Conservation (phyloP, 2,888 invertebrate genomes). For the Polia nebulosa region DNA sequence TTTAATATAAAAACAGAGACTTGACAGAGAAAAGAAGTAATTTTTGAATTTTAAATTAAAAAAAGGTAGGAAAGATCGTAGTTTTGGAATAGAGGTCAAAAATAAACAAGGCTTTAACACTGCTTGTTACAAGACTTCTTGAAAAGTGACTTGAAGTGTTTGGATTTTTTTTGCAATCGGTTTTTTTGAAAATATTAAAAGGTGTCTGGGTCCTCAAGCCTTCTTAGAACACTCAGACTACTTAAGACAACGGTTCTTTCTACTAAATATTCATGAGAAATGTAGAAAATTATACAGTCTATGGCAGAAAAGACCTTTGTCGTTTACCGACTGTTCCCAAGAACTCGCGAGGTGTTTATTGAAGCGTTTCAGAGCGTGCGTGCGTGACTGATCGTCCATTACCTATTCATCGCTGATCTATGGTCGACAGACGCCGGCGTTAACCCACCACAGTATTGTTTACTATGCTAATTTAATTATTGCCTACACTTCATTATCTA, state of each 20-base stretch:
- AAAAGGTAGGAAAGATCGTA: too few relatives aligned
- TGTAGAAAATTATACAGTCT: neutral
- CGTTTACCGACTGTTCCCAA: slow-evolving; percentile 7
- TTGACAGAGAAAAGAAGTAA: too few relatives aligned
- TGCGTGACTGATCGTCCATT: slow-evolving; percentile 41
- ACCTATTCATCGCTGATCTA: slow-evolving; percentile 47
- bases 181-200: too few relatives aligned
- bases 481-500: slow-evolving; percentile 48
- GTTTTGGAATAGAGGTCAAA: too few relatives aligned
- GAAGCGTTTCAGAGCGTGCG: slow-evolving; percentile 47
- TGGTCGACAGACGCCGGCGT: slow-evolving; percentile 67
- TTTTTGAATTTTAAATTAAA: too few relatives aligned
- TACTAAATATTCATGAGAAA: slow-evolving; percentile 10
- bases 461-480: slow-evolving; percentile 58
- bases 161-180: too few relatives aligned
- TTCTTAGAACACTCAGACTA: neutral
- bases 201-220: neutral
- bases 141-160: too few relatives aligned
- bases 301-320: slow-evolving; percentile 15
- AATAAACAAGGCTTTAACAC: too few relatives aligned
- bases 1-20: too few relatives aligned
- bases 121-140: too few relatives aligned
- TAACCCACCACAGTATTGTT: slow-evolving; percentile 59
- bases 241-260: neutral
- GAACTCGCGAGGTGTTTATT: slow-evolving; percentile 35